These are phyloP conservation scores for Brachionus asplanchnoidis DNA, from an alignment of 1,140 invertebrate species.

Conservation along the genomic window DNA sequence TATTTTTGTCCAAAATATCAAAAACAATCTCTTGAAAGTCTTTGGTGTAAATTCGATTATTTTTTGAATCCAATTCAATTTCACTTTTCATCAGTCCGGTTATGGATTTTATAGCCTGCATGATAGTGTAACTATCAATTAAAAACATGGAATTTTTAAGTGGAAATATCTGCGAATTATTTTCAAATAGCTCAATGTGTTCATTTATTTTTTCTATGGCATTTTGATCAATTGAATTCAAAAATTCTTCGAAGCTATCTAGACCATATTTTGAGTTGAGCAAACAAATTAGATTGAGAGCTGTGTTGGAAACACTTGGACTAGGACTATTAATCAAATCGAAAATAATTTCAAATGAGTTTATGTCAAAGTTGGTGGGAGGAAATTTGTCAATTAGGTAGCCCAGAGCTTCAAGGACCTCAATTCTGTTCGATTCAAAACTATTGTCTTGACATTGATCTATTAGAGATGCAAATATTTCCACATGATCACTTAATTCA, in stretches of 20 bases:
- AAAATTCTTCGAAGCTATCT: background rate
- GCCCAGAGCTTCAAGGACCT: background rate
- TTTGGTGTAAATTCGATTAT: background rate
- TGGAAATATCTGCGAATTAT: background rate
- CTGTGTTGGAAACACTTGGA: background rate
- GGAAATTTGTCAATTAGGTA: background rate
- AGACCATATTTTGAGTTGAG: background rate
- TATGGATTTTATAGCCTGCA: background rate
- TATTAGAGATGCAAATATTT: background rate
- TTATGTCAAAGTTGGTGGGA: background rate
- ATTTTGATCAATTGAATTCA: background rate
- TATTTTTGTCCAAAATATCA: background rate
- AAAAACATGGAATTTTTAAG: background rate
- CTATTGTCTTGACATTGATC: background rate
- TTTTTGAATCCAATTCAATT: background rate
- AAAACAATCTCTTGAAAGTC: background rate
- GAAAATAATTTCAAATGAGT: background rate
- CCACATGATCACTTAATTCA: background rate
- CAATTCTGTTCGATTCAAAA: background rate
- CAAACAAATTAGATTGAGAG: background rate
- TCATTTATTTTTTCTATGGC: background rate
- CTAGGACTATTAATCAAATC: background rate
- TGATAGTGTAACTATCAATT: background rate
- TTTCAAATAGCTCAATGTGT: background rate
- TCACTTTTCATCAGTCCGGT: background rate